Evolutionary conservation across 2,797 vertebrate species (phyloP).

Genomic region (Acanthis flammea): DNA sequence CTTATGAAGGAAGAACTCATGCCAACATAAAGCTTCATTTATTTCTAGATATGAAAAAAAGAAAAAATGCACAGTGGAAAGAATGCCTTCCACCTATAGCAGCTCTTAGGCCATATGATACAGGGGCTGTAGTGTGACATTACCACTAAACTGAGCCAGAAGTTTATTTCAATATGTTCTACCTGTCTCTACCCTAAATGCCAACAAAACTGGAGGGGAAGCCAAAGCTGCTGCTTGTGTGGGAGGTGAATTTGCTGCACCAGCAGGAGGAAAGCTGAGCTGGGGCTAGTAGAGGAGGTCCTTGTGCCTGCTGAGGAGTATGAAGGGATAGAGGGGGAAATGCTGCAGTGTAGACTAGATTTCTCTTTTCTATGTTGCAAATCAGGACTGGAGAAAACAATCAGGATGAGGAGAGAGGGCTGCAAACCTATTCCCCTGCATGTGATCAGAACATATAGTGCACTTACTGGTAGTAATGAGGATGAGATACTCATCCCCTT

Average conservation of each 20-base stretch:
- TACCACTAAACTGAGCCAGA: neutral
- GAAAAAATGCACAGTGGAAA: neutral
- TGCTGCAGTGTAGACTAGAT: neutral
- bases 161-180: neutral
- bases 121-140: neutral
- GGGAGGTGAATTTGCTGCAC: neutral
- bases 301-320: neutral
- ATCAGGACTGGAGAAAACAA: neutral
- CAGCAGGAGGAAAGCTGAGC: neutral
- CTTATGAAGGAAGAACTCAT: neutral
- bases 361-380: neutral
- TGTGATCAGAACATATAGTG: neutral
- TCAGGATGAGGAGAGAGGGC: neutral
- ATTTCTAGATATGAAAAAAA: neutral
- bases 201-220: neutral
- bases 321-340: neutral
- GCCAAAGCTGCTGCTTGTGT: neutral
- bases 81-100: neutral
- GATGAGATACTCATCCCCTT: neutral
- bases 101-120: neutral
- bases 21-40: neutral
- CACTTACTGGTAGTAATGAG: neutral
- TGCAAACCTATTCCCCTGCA: neutral
- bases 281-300: neutral
- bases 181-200: neutral